Percentiles rank a stretch among this genome's conserved stretches.
phyloP scores from a whole-genome alignment of 1,140 invertebrate species.

The Thaumetopoea pityocampa region DNA sequence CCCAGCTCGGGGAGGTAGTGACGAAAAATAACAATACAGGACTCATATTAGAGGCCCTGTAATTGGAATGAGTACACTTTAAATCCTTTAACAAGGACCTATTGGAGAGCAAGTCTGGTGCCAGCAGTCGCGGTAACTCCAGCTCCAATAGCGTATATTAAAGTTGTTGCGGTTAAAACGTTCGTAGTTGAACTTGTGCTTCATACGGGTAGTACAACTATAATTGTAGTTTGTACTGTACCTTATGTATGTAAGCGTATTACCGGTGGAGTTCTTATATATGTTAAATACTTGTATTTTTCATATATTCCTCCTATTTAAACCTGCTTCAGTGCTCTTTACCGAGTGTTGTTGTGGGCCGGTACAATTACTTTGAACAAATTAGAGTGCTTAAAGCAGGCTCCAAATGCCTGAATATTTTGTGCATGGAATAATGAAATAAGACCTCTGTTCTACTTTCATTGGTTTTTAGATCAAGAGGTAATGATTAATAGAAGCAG shows the following conservation, averaged over 20 bases:
- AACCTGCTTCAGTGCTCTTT: slow-evolving; percentile 78
- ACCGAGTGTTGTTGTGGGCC: slow-evolving; percentile 79
- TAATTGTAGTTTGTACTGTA: too few species aligned
- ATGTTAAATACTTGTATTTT: too few species aligned
- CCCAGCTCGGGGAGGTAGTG: slow-evolving; percentile 86
- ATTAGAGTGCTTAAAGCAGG: slow-evolving; percentile 91
- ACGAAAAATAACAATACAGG: slow-evolving; percentile 92
- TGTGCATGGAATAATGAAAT: slow-evolving; percentile 89
- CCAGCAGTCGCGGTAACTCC: slow-evolving; percentile 94
- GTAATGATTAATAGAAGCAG: slow-evolving; percentile 89
- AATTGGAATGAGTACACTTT: slow-evolving; percentile 94
- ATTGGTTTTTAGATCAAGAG: slow-evolving; percentile 82
- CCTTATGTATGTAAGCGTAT: too few species aligned
- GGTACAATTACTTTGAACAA: slow-evolving; percentile 88
- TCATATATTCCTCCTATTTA: too few species aligned
- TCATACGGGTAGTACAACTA: slow-evolving; percentile 78
- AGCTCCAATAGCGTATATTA: slow-evolving; percentile 94
- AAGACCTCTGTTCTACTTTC: slow-evolving; percentile 88
- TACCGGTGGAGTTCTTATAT: too few species aligned
- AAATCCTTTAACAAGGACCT: slow-evolving; percentile 92
- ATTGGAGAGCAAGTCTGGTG: slow-evolving; percentile 95
- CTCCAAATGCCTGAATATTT: slow-evolving; percentile 81
- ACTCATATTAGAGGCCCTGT: slow-evolving; percentile 86
- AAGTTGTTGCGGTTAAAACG: slow-evolving; percentile 89
- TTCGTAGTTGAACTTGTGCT: slow-evolving; percentile 84